Evolutionary conservation across 2,797 vertebrate species (phyloP).

Genomic region (Clarias laeviceps): DNA sequence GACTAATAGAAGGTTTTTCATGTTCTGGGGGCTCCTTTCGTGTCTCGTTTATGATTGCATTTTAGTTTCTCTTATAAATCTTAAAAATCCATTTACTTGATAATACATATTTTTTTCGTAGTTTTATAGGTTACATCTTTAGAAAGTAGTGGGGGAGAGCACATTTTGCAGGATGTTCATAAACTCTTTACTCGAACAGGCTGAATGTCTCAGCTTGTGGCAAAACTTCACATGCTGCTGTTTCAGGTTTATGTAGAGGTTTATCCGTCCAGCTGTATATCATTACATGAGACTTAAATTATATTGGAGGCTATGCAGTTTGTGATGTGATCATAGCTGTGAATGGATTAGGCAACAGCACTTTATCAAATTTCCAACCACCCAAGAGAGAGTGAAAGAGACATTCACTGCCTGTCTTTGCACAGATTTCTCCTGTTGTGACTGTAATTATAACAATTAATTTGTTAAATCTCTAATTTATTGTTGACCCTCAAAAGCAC

Average conservation of each 20-base stretch:
- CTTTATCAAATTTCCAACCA: slow-evolving; percentile 67
- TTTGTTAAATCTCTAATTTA: slow-evolving; percentile 63
- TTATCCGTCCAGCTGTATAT: slow-evolving; percentile 62
- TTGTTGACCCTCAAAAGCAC: slow-evolving; percentile 51
- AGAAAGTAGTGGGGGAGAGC: background rate
- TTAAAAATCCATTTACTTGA: slow-evolving; percentile 23
- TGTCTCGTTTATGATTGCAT: background rate
- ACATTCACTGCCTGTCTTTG: slow-evolving; percentile 60
- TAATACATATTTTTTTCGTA: background rate
- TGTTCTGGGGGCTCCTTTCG: background rate
- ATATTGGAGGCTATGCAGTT: slow-evolving; percentile 64
- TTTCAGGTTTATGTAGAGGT: slow-evolving; percentile 52
- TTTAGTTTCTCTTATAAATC: slow-evolving; percentile 8
- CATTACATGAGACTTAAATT: slow-evolving; percentile 68
- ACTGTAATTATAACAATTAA: slow-evolving; percentile 69
- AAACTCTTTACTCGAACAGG: background rate
- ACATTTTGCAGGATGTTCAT: slow-evolving; percentile 1
- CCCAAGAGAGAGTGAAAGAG: slow-evolving; percentile 45
- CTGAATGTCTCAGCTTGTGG: slow-evolving; percentile 3
- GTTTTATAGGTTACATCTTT: background rate
- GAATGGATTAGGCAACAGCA: slow-evolving; percentile 71
- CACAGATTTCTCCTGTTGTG: slow-evolving; percentile 57
- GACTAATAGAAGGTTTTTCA: background rate
- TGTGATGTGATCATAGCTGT: slow-evolving; percentile 66
- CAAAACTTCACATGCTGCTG: background rate